Conservation (phyloP, 1,140 invertebrate species). For the Holotrichia oblita region DNA sequence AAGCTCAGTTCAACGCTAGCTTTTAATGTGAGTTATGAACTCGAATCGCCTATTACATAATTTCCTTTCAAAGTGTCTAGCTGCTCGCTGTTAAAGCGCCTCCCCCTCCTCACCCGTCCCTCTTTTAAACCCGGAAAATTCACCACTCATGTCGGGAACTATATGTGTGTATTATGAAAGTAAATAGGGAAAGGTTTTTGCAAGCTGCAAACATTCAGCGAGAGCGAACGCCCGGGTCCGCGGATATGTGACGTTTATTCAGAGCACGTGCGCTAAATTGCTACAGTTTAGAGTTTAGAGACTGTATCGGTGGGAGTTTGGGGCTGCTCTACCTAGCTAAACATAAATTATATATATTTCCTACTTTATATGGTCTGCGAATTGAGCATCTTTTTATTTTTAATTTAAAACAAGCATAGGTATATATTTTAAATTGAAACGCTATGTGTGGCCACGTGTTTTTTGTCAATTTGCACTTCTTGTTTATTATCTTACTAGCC, state of each 20-base stretch:
- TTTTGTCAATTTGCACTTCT: no score
- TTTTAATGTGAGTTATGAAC: slow-evolving; percentile 8
- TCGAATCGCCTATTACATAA: slow-evolving; percentile 3
- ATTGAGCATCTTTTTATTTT: neutral
- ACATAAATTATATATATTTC: neutral
- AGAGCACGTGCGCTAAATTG: neutral
- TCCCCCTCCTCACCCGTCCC: neutral
- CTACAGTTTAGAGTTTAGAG: neutral
- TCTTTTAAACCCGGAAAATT: no score
- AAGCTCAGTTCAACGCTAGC: neutral
- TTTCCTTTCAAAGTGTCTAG: slow-evolving; percentile 12
- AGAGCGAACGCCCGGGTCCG: neutral
- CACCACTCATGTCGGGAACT: neutral
- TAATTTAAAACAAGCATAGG: neutral
- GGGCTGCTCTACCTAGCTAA: no score
- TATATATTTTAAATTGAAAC: no score
- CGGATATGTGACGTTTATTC: neutral
- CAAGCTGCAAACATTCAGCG: neutral
- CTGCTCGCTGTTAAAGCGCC: neutral
- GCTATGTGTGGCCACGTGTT: no score
- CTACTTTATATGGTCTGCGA: no score
- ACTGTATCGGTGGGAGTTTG: neutral
- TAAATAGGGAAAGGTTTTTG: slow-evolving; percentile 9
- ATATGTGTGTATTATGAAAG: neutral
- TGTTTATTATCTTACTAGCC: no score